phyloP scores from a whole-genome alignment of 2,113 vertebrate genomes.

The Cathartes aura region DNA sequence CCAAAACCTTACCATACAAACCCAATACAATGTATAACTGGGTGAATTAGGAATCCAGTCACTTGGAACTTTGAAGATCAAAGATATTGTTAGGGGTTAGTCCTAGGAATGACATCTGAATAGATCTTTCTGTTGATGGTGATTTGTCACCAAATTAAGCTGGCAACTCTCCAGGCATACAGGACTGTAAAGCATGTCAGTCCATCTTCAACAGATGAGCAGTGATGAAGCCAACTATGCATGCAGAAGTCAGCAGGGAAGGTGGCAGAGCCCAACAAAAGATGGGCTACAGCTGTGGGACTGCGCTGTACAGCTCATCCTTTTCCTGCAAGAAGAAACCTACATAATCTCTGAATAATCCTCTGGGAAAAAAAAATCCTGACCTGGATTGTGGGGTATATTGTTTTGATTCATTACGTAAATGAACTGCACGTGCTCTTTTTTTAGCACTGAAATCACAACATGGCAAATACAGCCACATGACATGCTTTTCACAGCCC shows the following conservation, averaged over 20 bases:
- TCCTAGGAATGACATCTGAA: slow-evolving; percentile 49
- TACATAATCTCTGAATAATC: neutral
- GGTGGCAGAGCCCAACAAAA: neutral
- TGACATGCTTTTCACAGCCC: neutral
- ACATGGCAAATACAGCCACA: neutral
- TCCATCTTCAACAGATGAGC: slow-evolving; percentile 14
- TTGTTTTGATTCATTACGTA: neutral
- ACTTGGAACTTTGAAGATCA: slow-evolving; percentile 53
- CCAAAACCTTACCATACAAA: too few relatives aligned
- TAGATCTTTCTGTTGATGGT: slow-evolving; percentile 32
- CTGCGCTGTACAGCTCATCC: neutral
- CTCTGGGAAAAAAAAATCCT: neutral
- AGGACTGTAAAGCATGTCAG: slow-evolving; percentile 11
- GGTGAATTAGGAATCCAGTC: slow-evolving; percentile 47
- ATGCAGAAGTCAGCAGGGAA: neutral
- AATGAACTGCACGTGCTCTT: neutral
- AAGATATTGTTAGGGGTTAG: slow-evolving; percentile 47
- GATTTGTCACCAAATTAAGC: slow-evolving; percentile 54
- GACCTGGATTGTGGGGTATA: neutral
- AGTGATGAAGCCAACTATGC: slow-evolving; percentile 12
- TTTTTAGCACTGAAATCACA: neutral
- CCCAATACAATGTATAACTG: neutral
- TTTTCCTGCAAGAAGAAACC: neutral
- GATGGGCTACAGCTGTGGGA: neutral
- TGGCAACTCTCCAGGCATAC: slow-evolving; percentile 1